Conservation (phyloP, 2,113 vertebrate genomes). For the Channa argus region DNA sequence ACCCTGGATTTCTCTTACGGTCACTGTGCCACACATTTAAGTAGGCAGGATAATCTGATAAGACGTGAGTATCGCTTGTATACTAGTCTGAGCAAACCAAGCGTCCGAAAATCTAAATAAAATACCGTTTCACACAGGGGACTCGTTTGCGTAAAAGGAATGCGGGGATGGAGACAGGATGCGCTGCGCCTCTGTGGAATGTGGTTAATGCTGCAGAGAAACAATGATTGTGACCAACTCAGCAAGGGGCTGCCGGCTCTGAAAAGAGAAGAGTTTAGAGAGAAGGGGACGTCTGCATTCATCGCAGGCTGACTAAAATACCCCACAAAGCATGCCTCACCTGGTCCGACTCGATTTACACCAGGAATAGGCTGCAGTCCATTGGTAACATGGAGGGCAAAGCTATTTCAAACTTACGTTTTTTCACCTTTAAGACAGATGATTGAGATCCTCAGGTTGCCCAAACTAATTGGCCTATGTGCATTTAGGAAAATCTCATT, state of each 20-base stretch:
- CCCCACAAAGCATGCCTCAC: constrained; percentile 74
- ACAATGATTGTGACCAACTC: constrained; percentile 89
- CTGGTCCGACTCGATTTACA: constrained; percentile 66
- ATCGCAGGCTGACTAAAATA: constrained; percentile 66
- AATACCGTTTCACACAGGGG: constrained; percentile 68
- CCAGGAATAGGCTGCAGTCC: constrained; percentile 37
- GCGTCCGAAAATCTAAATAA: not conserved
- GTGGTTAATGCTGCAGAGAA: constrained; percentile 89
- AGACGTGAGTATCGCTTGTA: not conserved
- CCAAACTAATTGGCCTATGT: no score
- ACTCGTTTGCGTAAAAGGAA: constrained; percentile 89
- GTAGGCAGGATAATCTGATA: constrained; percentile 20
- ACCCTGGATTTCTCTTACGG: constrained; percentile 37
- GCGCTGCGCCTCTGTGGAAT: constrained; percentile 92
- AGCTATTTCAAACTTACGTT: constrained; percentile 15
- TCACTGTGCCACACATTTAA: constrained; percentile 1
- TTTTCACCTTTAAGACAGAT: not conserved
- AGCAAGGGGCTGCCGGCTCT: constrained; percentile 83
- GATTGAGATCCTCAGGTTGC: not conserved
- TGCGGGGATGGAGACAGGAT: constrained; percentile 90
- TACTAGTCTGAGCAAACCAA: not conserved
- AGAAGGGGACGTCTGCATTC: constrained; percentile 77
- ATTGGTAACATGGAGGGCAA: constrained; percentile 20
- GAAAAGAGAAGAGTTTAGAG: constrained; percentile 75
- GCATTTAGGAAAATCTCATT: no score